Evolutionary conservation across 2,113 vertebrate species (phyloP), one percentile per base, ranked within the genome.

Genomic region (Centropus bengalensis): DNA sequence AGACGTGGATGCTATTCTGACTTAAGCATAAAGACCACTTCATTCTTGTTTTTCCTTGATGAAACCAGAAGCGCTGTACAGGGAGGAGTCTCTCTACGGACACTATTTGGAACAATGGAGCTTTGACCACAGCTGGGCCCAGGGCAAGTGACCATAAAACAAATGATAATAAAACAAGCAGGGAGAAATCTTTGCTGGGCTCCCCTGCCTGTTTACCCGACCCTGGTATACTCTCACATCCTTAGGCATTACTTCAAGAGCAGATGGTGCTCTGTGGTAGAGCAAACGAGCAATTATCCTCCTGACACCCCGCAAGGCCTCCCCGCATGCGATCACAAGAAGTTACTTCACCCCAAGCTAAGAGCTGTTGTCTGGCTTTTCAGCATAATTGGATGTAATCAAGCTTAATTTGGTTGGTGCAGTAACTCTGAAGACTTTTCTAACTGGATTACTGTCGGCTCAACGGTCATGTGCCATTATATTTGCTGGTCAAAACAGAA

Each of bases 351-450:
- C 96, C 96, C 95, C 96, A 94, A 97, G 96, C 97, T 96, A 97
- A 96, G 97, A 97, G 97, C 97, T 97, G 97, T 96, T 97, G 97
- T 97, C 98, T 97, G 97, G 93, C 92, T 95, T 97, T 97, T 97
- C 97, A 97, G 97, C 96, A 97, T 97, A 97, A 98, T 98, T 97
- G 97, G 97, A 96, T 94, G 91, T 98, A 98, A 98, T 98, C 97
- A 96, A 97, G 96, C 97, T 97, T 98, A 97, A 98, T 98, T 93
- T 79, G 90, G 97, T 97, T 91, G 97, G 95, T 96, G 97, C 95
- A 96, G 97, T 96, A 97, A 97, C 97, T 98, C 97, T 86, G 96
- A 97, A 96, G 97, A 96, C 97, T 97, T 98, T 97, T 97, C 73
- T 97, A 98, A 98, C 93, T 96, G 91, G 94, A 98, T 98, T 98